These are phyloP conservation scores for Odontomachus brunneus DNA, from an alignment of 1,140 invertebrate species.

Conservation along the genomic window DNA sequence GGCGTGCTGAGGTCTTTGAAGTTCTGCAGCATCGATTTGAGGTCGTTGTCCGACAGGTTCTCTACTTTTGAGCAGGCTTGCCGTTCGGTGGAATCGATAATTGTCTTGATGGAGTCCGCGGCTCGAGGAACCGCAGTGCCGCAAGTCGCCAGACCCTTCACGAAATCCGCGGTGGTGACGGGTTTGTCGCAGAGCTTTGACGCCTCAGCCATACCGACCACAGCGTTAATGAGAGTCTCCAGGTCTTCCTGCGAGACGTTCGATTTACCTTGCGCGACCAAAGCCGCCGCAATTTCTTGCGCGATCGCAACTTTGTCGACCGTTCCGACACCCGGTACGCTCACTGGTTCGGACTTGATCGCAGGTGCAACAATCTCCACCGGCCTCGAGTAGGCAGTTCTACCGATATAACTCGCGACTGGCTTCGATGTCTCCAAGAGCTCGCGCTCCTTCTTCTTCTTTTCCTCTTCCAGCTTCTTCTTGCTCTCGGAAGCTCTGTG, in stretches of 20 bases:
- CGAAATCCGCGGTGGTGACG: constrained; percentile 85
- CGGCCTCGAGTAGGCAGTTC: constrained; percentile 74
- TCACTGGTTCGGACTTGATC: constrained; percentile 84
- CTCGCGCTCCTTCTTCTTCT: constrained; percentile 77
- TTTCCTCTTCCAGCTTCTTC: constrained; percentile 85
- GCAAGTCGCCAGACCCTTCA: constrained; percentile 81
- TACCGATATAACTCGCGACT: constrained; percentile 72
- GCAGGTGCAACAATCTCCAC: constrained; percentile 67
- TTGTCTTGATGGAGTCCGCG: constrained; percentile 3
- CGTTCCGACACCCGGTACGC: constrained; percentile 89
- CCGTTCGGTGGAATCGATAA: constrained; percentile 6
- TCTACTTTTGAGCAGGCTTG: constrained; percentile 87
- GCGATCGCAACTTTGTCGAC: constrained; percentile 91
- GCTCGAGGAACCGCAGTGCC: constrained; percentile 47
- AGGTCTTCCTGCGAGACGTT: constrained; percentile 91
- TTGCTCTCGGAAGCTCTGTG: constrained; percentile 87
- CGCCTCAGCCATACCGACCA: constrained; percentile 89
- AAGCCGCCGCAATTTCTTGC: constrained; percentile 90
- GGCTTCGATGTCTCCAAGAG: constrained; percentile 74
- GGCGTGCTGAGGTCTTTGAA: constrained; percentile 91
- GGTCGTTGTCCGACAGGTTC: constrained; percentile 90
- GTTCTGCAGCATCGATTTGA: constrained; percentile 91
- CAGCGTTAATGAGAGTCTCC: constrained; percentile 91
- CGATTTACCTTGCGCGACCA: constrained; percentile 91
- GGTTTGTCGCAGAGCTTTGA: constrained; percentile 86